A percentile compares a stretch with the other conserved stretches of the same genome.
Evolutionary conservation across 2,113 vertebrate species (phyloP).

Genomic region (Haemorhous mexicanus): DNA sequence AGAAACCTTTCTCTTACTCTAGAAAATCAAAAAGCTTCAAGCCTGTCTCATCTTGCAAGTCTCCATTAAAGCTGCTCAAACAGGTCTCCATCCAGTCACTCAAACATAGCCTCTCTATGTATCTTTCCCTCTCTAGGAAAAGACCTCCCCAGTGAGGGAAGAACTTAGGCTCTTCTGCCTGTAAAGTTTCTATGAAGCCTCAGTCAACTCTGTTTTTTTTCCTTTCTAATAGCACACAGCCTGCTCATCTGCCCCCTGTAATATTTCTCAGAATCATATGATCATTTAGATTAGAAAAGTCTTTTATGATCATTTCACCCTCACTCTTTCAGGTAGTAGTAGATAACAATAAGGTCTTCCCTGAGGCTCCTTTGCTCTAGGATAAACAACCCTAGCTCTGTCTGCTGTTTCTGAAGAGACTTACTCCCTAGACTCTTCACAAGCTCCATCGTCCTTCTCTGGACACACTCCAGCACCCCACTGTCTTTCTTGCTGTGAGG

Average conservation of each 20-base stretch:
- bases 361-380: background rate
- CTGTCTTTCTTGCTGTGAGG: background rate
- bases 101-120: background rate
- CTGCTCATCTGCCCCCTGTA: background rate
- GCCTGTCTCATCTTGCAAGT: background rate
- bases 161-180: background rate
- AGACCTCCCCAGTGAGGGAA: background rate
- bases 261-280: background rate
- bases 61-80: background rate
- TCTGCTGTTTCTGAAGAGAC: background rate
- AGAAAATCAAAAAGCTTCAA: background rate
- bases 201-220: background rate
- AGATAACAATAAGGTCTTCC: background rate
- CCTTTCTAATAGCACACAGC: background rate
- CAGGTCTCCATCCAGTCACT: background rate
- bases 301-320: background rate
- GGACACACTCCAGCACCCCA: fast-evolving
- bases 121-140: background rate
- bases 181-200: background rate
- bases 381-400: background rate
- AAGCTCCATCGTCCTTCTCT: fast-evolving
- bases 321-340: background rate
- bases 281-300: background rate
- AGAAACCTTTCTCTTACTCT: background rate
- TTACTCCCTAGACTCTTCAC: background rate